Conservation (phyloP, 2,113 vertebrate species). For the Orientallactaga bullata region DNA sequence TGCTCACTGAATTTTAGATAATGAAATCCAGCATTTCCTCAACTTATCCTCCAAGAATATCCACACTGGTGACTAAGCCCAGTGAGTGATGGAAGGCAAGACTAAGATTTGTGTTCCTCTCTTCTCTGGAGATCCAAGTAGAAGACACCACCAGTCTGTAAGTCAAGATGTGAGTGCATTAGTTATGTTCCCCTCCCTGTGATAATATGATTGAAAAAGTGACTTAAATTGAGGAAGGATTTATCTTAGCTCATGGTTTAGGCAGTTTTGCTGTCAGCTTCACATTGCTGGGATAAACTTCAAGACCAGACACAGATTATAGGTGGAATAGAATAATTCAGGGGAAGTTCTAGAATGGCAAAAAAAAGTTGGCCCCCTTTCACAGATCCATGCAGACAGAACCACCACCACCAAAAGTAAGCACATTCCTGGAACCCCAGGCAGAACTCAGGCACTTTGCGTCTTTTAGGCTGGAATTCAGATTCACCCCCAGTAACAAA, state of each 20-base stretch:
- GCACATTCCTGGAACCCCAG: no score
- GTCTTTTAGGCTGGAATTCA: no score
- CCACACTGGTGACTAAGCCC: not conserved
- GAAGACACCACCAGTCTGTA: not conserved
- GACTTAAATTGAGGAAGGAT: not conserved
- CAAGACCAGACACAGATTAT: no score
- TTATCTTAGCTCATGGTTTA: not conserved
- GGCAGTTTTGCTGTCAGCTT: no score
- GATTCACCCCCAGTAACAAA: no score
- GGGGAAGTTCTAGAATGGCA: no score
- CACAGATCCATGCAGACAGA: no score
- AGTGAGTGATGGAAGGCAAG: not conserved
- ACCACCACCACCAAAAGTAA: no score
- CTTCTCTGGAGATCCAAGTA: not conserved
- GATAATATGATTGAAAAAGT: not conserved
- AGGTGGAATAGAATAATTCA: no score
- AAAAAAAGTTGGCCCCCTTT: no score
- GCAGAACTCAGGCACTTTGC: no score
- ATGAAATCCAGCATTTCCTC: slow-evolving; percentile 25
- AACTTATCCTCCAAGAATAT: not conserved
- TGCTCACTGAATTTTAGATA: not conserved
- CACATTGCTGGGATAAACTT: no score
- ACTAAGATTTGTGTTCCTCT: not conserved
- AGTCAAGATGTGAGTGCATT: not conserved
- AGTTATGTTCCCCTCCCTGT: not conserved